Conservation (phyloP, 2,113 vertebrate species). For the Pseudopipra pipra region DNA sequence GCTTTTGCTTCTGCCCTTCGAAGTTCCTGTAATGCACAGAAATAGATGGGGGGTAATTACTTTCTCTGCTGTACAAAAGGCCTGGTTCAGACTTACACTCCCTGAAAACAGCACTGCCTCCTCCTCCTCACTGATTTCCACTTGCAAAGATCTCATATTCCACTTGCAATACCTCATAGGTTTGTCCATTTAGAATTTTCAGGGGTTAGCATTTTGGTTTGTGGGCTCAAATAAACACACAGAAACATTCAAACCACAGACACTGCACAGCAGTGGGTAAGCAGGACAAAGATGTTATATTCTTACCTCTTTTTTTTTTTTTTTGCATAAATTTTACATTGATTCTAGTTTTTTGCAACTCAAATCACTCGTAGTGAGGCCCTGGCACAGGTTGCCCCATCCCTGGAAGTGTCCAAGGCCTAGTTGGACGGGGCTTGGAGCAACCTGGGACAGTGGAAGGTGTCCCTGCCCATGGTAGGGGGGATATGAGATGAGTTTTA, state of each 20-base stretch:
- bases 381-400: background rate
- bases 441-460: rapidly evolving
- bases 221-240: background rate
- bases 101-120: background rate
- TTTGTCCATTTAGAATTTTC: background rate
- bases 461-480: background rate
- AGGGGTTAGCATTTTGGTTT: background rate
- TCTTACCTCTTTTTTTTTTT: background rate
- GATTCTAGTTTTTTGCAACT: background rate
- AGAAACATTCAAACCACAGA: background rate
- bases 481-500: background rate
- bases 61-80: background rate
- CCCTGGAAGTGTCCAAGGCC: background rate
- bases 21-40: background rate
- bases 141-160: background rate
- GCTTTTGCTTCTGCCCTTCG: background rate
- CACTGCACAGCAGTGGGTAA: background rate
- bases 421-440: rapidly evolving
- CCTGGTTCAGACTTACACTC: background rate
- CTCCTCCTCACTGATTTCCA: background rate
- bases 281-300: background rate
- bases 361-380: background rate
- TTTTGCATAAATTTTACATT: background rate
- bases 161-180: background rate
- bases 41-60: background rate